Percentiles rank a stretch among this genome's conserved stretches.
Evolutionary conservation across 2,888 invertebrate genomes (phyloP).

Genomic region (Hipparchia semele): DNA sequence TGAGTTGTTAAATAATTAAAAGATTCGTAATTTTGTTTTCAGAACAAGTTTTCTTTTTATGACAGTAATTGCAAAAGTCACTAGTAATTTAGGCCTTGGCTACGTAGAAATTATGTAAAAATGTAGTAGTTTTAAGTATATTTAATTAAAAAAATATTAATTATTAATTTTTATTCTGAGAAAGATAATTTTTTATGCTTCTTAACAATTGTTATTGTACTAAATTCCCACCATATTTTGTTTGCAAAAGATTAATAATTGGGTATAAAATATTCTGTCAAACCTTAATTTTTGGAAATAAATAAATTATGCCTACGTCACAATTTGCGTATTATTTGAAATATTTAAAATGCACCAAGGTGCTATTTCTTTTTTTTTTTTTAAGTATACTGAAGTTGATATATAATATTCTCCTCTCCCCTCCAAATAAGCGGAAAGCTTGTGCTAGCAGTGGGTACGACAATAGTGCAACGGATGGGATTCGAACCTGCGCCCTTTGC

Average conservation of each 20-base stretch:
- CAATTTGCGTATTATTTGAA: slow-evolving; percentile 7
- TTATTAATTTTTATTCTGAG: slow-evolving; percentile 1
- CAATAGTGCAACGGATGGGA: too few species aligned
- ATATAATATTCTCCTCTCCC: too few species aligned
- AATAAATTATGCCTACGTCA: slow-evolving; percentile 7
- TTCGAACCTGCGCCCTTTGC: too few species aligned
- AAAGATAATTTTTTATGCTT: neutral
- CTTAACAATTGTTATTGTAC: neutral
- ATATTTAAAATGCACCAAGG: too few species aligned
- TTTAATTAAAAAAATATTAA: slow-evolving; percentile 4
- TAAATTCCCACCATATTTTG: neutral
- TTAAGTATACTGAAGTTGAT: too few species aligned
- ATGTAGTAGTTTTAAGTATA: slow-evolving; percentile 18
- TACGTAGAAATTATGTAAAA: neutral
- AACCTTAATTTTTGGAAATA: neutral
- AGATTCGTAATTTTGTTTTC: too few species aligned
- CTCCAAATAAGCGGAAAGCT: too few species aligned
- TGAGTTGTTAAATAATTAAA: neutral
- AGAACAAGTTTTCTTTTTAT: neutral
- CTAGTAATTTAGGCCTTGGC: slow-evolving; percentile 5
- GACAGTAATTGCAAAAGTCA: slow-evolving; percentile 3
- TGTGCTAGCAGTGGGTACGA: too few species aligned
- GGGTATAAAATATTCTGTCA: neutral
- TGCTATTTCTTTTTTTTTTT: too few species aligned
- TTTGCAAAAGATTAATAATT: neutral